These are phyloP conservation scores for Neofelis nebulosa DNA, from an alignment of 2,113 vertebrate genomes.

Conservation along the genomic window DNA sequence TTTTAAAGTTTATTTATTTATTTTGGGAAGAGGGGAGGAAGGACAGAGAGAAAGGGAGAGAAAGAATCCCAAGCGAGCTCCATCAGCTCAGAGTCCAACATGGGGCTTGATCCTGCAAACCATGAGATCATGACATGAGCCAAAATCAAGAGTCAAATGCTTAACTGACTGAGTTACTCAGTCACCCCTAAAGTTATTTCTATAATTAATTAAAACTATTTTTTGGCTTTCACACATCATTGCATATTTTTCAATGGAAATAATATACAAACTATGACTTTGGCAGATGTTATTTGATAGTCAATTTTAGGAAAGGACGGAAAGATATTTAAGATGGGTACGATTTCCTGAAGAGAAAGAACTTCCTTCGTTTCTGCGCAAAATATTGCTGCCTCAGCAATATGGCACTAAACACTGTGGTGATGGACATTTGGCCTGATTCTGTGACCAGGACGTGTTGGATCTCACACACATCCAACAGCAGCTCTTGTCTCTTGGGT, in stretches of 20 bases:
- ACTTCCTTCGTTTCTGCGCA: not conserved
- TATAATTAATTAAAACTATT: not conserved
- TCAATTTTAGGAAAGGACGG: not conserved
- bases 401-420: not conserved
- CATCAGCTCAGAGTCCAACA: too few relatives aligned
- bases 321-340: not conserved
- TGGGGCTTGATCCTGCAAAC: too few relatives aligned
- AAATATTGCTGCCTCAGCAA: not conserved
- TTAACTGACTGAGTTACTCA: too few relatives aligned
- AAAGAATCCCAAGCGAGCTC: too few relatives aligned
- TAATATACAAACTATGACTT: not conserved
- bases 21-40: too few relatives aligned
- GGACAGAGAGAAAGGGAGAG: too few relatives aligned
- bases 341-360: not conserved
- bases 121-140: too few relatives aligned
- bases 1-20: too few relatives aligned
- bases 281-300: not conserved
- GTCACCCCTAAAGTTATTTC: not conserved
- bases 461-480: not conserved
- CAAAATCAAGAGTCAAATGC: too few relatives aligned
- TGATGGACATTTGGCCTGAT: not conserved
- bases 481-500: not conserved
- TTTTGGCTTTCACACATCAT: not conserved
- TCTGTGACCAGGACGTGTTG: not conserved
- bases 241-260: not conserved